Evolutionary conservation across 2,797 vertebrate species (phyloP), one percentile per base, ranked within the genome.

Genomic region (Buceros bicornis): DNA sequence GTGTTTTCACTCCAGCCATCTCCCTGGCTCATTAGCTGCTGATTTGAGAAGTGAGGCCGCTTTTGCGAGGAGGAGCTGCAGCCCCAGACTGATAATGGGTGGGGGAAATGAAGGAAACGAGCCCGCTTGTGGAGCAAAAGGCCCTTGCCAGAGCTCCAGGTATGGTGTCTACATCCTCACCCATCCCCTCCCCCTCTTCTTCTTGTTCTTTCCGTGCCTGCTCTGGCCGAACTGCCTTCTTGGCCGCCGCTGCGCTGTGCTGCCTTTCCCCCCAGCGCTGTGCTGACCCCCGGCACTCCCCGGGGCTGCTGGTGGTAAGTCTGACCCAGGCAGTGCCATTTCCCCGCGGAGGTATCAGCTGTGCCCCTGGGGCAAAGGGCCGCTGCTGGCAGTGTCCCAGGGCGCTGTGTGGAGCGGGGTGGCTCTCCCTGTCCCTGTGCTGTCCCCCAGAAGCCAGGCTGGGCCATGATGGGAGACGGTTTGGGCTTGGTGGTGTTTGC

Each of bases 21-120:
- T 85, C 84, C 78, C 87, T 91, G 82, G 65, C 87, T 94, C 77
- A 12, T 25, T 29, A 89, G 76, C 91, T 95, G 73, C 72, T 79
- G 72, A 45, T 79, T n/a, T 24, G 47, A 61, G 76, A 57, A 81
- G 65, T 2, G 29, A 69, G 80, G 82, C 91, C 81, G 91, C 80
- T 71, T 12, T 61, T 58, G 64, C 2, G 72, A 45, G 92, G 81
- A 89, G 58, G 90, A 95, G 92, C 84, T 66, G 89, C n/a, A 45
- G 80, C 12, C 56, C 66, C 28, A 29, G 56, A 0, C 43, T n/a
- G 31, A 9, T 42, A 71, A 50, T 0, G 0, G 0, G 28, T 33
- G 53, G 66, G 42, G 56, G 40, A 74, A 71, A 40, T 5, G 11
- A 72, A 50, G 84, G 90, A 60, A 69, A 31, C 0, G 3, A 87